Conservation (phyloP, 1,140 invertebrate genomes). For the Drosophila saltans region DNA sequence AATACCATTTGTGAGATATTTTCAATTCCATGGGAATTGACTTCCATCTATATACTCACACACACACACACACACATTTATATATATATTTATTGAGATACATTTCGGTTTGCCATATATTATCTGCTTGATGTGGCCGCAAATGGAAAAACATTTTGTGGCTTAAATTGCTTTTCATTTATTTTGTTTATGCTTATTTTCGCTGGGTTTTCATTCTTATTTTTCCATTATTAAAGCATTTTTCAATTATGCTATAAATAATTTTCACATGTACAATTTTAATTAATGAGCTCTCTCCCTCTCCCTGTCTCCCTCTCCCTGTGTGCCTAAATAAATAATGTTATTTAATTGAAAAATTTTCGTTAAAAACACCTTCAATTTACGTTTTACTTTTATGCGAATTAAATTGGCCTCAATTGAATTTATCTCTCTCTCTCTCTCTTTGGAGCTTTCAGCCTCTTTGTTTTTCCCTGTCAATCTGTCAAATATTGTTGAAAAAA, state of each 20-base stretch:
- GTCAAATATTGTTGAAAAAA: conserved; percentile 26
- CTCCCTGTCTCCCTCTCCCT: conserved; percentile 1
- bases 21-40: conserved; percentile 41
- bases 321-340: conserved; percentile 49
- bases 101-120: conserved; percentile 19
- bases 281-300: conserved; percentile 49
- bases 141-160: conserved; percentile 35
- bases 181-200: conserved; percentile 1
- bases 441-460: not conserved
- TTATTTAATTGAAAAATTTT: conserved; percentile 43
- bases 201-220: conserved; percentile 6
- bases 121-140: conserved; percentile 33
- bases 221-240: conserved; percentile 36
- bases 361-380: conserved; percentile 11
- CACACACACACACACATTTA: not conserved
- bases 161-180: conserved; percentile 25
- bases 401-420: conserved; percentile 26
- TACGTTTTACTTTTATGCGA: conserved; percentile 21
- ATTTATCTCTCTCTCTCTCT: no score
- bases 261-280: conserved; percentile 34
- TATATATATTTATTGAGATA: conserved; percentile 11
- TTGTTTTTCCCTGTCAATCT: conserved; percentile 53
- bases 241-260: conserved; percentile 66
- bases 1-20: conserved; percentile 40
- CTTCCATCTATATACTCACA: conserved; percentile 7